Evolutionary conservation across 2,797 vertebrate species (phyloP).

Genomic region (Avahi laniger): DNA sequence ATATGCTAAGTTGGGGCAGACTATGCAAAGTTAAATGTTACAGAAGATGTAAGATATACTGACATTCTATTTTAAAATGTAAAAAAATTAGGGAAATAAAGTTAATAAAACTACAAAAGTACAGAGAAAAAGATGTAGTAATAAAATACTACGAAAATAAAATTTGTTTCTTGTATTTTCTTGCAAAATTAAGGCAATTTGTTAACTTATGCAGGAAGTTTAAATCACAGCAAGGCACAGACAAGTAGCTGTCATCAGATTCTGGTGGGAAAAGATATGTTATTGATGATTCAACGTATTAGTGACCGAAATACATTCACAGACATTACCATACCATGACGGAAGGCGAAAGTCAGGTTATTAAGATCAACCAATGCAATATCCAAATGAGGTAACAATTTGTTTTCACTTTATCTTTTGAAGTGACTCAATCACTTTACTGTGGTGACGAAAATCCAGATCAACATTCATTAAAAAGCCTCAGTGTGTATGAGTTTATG

Average conservation of each 20-base stretch:
- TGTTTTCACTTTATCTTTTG: constrained; percentile 8
- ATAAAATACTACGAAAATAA: constrained; percentile 67
- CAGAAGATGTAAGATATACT: constrained; percentile 19
- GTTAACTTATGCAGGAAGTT: constrained; percentile 59
- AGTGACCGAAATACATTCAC: constrained; percentile 18
- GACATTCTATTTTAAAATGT: constrained; percentile 55
- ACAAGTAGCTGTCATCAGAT: background rate
- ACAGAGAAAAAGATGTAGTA: constrained; percentile 61
- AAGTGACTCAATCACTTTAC: background rate
- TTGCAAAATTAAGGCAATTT: constrained; percentile 75
- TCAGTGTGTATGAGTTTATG: constrained; percentile 50
- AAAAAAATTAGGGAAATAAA: constrained; percentile 60
- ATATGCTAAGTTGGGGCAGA: background rate
- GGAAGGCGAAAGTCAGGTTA: constrained; percentile 30
- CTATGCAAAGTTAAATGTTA: constrained; percentile 14
- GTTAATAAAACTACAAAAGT: constrained; percentile 59
- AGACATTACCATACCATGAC: background rate
- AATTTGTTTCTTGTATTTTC: constrained; percentile 39
- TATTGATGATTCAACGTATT: constrained; percentile 34
- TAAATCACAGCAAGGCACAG: constrained; percentile 53
- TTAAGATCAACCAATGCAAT: background rate
- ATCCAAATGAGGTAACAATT: background rate
- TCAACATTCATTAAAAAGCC: constrained; percentile 38
- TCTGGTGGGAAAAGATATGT: constrained; percentile 61
- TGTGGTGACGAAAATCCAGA: background rate